Base-by-base conservation (phyloP, 2,888 invertebrate genomes). In the Acrobasis consociella region DNA sequence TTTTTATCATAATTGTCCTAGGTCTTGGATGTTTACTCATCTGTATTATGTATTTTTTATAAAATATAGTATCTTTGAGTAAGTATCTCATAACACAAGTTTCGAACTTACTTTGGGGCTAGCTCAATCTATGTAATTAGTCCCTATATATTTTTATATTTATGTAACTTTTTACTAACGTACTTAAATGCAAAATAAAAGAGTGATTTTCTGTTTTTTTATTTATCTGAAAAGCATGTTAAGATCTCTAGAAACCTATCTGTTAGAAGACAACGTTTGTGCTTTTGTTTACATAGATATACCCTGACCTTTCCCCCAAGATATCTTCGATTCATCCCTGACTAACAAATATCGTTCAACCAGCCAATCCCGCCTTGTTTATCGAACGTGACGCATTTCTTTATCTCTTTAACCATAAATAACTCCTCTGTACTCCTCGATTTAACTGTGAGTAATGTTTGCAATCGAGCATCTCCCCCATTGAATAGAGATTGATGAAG, bases 361-460 rank as follows among this genome's bases (percentile, higher is more conserved):
- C 46, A 46, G 77, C 76, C 68, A 72, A 70, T 62, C 67, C 69
- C 68, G 72, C 76, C 70, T 72, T 80, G 76, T 83, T 85, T 85
- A 85, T 87, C 81, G 85, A 80, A 82, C 80, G 83, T 85, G 82
- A 85, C 81, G 82, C 83, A 85, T 85, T 87, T 83, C 85, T 87
- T 87, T 85, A 84, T 78, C 78, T 79, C 68, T 77, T 78, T 83
- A 82, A 85, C 80, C 81, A 89, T 88, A 89, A 89, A 89, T 90
- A 87, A 86, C 83, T 80, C 69, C 74, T 70, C 67, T 71, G 80
- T 81, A 81, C 76, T 74, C 81, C 85, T 83, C 46, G 46, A 46
- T 46, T 46, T 46, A 46, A 46, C 46, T 46, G 46, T 46, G 46
- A 46, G 46, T 46, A 46, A 46, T 2, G 46, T 13, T 46, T 46